Conservation (phyloP, 2,888 invertebrate genomes). For the Salticus scenicus region DNA sequence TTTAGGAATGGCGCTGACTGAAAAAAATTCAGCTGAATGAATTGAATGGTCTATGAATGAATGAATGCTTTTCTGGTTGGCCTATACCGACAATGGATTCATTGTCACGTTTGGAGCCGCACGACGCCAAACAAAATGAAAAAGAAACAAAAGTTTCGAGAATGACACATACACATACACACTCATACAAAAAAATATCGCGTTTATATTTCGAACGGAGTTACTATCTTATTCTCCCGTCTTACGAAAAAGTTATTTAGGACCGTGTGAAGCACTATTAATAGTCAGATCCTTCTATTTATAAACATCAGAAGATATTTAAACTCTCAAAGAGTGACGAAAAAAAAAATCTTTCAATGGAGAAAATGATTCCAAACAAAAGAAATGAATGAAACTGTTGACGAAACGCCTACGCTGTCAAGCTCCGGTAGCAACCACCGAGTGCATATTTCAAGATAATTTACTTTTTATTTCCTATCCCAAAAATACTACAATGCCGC, state of each 20-base stretch:
- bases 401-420: neutral
- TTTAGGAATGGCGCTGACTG: neutral
- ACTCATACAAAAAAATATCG: slow-evolving; percentile 1
- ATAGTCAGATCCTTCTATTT: neutral
- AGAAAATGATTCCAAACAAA: neutral
- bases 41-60: neutral
- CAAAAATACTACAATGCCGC: too few species aligned
- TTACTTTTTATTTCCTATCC: too few species aligned
- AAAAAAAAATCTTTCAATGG: neutral
- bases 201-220: neutral
- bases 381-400: slow-evolving; percentile 1
- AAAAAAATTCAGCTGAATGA: neutral
- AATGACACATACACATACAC: neutral
- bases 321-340: neutral
- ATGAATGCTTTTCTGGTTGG: neutral
- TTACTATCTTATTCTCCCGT: neutral
- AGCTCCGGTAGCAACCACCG: neutral
- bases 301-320: slow-evolving; percentile 6
- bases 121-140: neutral
- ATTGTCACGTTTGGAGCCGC: neutral
- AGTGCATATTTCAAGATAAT: too few species aligned
- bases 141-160: neutral
- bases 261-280: neutral
- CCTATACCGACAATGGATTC: neutral
- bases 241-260: neutral